Conservation (phyloP, 2,888 invertebrate genomes). For the Eupithecia dodoneata region DNA sequence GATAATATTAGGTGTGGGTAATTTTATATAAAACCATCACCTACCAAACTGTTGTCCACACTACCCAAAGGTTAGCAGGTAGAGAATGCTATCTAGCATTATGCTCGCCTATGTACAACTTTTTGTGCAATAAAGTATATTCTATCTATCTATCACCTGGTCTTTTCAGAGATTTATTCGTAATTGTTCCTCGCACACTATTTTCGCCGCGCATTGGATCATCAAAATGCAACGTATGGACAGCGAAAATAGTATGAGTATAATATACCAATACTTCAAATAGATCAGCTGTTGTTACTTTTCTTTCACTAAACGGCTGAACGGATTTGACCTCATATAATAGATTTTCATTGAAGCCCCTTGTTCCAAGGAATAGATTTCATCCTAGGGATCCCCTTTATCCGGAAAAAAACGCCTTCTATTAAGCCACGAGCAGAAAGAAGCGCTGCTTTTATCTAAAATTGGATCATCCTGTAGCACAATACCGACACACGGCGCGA, state of each 20-base stretch:
- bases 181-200: not conserved
- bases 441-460: not conserved
- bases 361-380: not conserved
- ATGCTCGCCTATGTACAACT: too few species aligned
- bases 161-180: not conserved
- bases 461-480: conserved; percentile 22
- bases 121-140: too few species aligned
- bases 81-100: too few species aligned
- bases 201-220: not conserved
- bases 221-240: not conserved
- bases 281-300: not conserved
- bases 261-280: too few species aligned
- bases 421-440: not conserved
- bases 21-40: not conserved
- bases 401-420: not conserved
- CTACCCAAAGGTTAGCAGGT: too few species aligned
- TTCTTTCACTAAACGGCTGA: not conserved
- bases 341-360: not conserved
- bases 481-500: conserved; percentile 31
- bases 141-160: too few species aligned
- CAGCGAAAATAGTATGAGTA: not conserved
- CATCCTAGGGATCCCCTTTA: not conserved
- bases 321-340: not conserved
- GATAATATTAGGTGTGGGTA: too few species aligned
- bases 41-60: too few species aligned